A percentile compares a stretch with the other conserved stretches of the same genome.
Conservation (phyloP, 2,888 invertebrate genomes). For the Ichneumoninae sp. region DNA sequence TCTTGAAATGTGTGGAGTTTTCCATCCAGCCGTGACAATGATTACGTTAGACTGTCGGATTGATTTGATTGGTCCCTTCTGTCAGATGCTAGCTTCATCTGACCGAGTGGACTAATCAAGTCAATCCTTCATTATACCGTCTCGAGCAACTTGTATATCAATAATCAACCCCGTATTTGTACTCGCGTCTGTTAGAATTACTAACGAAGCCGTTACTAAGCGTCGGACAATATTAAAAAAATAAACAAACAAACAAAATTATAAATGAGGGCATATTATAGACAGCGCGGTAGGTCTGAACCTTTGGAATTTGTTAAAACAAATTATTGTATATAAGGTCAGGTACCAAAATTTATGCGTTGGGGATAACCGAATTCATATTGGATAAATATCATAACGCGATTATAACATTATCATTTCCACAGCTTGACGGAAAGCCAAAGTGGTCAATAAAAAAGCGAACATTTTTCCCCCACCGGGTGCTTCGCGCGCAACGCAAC, state of each 20-base stretch:
- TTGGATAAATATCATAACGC: slow-evolving; percentile 66
- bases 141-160: slow-evolving; percentile 16
- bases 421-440: not conserved
- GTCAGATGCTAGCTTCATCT: no score
- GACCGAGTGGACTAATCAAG: no score
- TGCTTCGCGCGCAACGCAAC: not conserved
- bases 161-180: slow-evolving; percentile 11
- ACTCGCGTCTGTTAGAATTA: slow-evolving; percentile 43
- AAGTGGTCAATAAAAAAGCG: not conserved
- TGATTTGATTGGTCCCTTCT: no score
- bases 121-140: not conserved
- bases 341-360: slow-evolving; percentile 71
- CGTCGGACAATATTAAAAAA: slow-evolving; percentile 26
- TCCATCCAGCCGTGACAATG: no score
- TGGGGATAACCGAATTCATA: slow-evolving; percentile 74
- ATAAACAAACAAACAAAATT: not conserved
- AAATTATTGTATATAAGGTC: slow-evolving; percentile 65
- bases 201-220: slow-evolving; percentile 51
- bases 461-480: not conserved
- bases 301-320: slow-evolving; percentile 28
- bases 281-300: not conserved
- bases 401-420: not conserved
- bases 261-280: slow-evolving; percentile 23
- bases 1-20: no score
- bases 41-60: no score